These are phyloP conservation scores for Zalophus californianus DNA, from an alignment of 2,797 vertebrate species.

Conservation along the genomic window DNA sequence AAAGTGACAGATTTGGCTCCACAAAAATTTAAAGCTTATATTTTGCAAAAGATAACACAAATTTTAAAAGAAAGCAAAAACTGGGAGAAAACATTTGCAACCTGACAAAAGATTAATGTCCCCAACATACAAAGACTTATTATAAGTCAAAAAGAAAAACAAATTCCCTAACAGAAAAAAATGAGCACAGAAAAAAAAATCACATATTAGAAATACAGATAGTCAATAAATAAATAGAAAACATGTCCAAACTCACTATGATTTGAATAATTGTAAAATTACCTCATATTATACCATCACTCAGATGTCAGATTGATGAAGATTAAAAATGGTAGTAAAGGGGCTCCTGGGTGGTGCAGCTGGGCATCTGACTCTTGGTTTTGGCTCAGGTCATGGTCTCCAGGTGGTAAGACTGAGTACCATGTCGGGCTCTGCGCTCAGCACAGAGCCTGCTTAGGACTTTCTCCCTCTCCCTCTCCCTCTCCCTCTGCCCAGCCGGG, in stretches of 20 bases:
- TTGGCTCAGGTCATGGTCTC: too few relatives aligned
- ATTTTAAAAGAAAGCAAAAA: constrained; percentile 6
- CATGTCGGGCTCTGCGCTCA: too few relatives aligned
- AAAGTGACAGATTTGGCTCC: background rate
- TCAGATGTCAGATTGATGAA: background rate
- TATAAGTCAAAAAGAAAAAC: background rate
- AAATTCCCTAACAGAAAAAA: background rate
- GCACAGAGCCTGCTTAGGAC: too few relatives aligned
- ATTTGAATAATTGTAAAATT: background rate
- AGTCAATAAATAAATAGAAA: background rate
- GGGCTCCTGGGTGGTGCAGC: too few relatives aligned
- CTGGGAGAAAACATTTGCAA: background rate
- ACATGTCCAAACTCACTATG: background rate
- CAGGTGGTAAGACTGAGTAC: too few relatives aligned
- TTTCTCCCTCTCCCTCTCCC: too few relatives aligned
- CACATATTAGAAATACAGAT: background rate
- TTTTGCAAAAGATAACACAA: constrained; percentile 14
- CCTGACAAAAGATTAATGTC: background rate
- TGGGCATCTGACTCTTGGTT: too few relatives aligned
- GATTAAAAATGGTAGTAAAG: too few relatives aligned
- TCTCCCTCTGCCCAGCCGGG: too few relatives aligned
- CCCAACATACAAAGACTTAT: background rate
- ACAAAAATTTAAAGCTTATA: background rate
- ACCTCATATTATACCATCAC: background rate
- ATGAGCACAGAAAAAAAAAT: background rate